Conservation (phyloP, 2,113 vertebrate species). For the Oryzias javanicus region DNA sequence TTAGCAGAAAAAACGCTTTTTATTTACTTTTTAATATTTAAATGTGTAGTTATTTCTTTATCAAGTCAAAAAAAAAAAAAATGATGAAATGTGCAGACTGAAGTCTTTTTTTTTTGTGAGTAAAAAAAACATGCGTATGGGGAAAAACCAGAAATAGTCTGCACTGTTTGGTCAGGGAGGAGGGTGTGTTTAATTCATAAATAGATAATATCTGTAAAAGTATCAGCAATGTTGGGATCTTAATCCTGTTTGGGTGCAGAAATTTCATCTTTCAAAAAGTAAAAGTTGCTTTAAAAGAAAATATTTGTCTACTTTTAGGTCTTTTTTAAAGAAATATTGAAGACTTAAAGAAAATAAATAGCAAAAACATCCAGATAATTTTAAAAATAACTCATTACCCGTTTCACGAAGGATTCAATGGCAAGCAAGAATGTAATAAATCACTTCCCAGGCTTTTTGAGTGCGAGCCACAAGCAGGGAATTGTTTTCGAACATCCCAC, state of each 20-base stretch:
- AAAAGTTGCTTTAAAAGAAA: background rate
- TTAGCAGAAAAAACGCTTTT: no score
- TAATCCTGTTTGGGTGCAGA: background rate
- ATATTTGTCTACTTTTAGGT: no score
- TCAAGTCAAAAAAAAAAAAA: no score
- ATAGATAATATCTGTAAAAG: conserved; percentile 49
- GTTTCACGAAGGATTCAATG: background rate
- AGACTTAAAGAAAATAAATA: no score
- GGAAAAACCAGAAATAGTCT: conserved; percentile 3
- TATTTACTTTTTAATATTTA: no score
- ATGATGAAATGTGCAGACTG: background rate
- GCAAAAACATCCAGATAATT: background rate
- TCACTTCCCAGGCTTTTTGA: conserved; percentile 15
- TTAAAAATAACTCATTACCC: background rate
- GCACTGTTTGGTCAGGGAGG: conserved; percentile 24
- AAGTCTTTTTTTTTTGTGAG: conserved; percentile 11
- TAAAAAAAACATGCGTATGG: background rate
- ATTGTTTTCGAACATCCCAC: conserved; percentile 3
- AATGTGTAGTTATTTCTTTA: no score
- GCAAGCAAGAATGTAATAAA: conserved; percentile 7
- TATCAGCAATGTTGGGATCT: conserved; percentile 17
- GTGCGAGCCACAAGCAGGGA: conserved; percentile 9
- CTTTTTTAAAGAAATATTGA: no score
- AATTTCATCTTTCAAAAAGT: conserved; percentile 10
- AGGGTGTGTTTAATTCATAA: conserved; percentile 28